phyloP scores from a whole-genome alignment of 2,888 invertebrate species.

The Crocallis elinguaria region DNA sequence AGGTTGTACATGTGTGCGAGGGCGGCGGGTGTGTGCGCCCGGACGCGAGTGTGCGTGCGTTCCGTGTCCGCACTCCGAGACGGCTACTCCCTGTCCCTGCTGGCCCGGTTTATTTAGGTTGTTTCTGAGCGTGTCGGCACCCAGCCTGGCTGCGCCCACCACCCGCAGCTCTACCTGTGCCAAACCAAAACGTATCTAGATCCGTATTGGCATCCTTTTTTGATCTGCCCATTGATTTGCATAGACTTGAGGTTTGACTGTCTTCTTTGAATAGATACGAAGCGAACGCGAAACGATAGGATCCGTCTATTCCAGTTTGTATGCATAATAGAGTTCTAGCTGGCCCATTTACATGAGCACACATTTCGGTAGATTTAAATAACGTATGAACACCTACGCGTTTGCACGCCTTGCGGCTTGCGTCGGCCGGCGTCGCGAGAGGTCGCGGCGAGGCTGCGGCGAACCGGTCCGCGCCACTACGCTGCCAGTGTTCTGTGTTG shows the following conservation, averaged over 20 bases:
- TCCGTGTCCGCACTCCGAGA: conserved; percentile 65
- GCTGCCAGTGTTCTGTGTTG: conserved; percentile 48
- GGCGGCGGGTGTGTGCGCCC: conserved; percentile 53
- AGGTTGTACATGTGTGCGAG: conserved; percentile 55
- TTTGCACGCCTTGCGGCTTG: conserved; percentile 19
- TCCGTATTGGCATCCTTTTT: conserved; percentile 29
- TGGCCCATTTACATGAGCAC: conserved; percentile 6
- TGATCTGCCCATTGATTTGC: conserved; percentile 12
- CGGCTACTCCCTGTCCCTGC: conserved; percentile 79
- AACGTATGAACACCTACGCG: conserved; percentile 28
- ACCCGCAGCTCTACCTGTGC: conserved; percentile 44
- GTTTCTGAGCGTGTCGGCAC: conserved; percentile 68
- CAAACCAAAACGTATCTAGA: conserved; percentile 21
- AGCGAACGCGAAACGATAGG: not conserved
- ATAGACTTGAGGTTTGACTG: not conserved
- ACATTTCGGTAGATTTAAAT: conserved; percentile 24
- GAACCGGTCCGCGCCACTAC: conserved; percentile 49
- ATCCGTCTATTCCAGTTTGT: conserved; percentile 8
- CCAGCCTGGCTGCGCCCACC: conserved; percentile 44
- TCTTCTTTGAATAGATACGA: conserved; percentile 3
- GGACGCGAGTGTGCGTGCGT: conserved; percentile 57
- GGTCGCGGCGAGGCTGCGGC: conserved; percentile 38
- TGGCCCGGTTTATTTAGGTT: conserved; percentile 79
- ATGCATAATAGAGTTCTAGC: conserved; percentile 5
- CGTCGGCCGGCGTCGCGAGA: conserved; percentile 15